These are phyloP conservation scores for Erpobdella octoculata DNA, from an alignment of 2,888 invertebrate genomes.

Conservation along the genomic window DNA sequence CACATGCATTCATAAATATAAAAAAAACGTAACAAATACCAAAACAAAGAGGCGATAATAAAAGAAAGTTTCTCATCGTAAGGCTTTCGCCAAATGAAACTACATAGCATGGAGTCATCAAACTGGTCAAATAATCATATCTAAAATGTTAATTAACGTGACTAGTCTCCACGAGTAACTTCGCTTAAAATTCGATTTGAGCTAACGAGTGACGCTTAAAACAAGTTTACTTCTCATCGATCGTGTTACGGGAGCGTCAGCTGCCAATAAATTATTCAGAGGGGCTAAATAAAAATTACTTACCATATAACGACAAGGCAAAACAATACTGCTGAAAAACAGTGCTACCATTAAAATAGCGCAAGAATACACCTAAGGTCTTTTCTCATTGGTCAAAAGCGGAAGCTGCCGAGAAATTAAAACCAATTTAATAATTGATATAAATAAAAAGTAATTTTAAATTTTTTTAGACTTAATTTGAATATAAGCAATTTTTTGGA, in stretches of 20 bases:
- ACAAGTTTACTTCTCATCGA: background rate
- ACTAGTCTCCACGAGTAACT: background rate
- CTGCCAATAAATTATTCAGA: constrained; percentile 10
- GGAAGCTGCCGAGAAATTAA: background rate
- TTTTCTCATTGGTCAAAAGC: constrained; percentile 1
- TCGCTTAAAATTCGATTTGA: background rate
- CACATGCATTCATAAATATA: too few species aligned
- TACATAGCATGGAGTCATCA: too few species aligned
- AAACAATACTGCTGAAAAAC: background rate
- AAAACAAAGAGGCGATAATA: constrained; percentile 3
- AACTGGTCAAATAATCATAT: too few species aligned
- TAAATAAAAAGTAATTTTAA: too few species aligned
- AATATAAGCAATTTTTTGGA: background rate
- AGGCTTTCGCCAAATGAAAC: too few species aligned
- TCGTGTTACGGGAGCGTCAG: background rate
- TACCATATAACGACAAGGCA: background rate
- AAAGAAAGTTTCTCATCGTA: too few species aligned
- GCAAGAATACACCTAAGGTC: constrained; percentile 4
- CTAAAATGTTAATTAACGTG: constrained; percentile 12
- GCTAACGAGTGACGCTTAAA: background rate
- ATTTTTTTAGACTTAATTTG: background rate
- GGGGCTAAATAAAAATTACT: constrained; percentile 13
- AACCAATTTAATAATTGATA: background rate
- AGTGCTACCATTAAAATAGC: constrained; percentile 12
- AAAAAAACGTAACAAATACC: too few species aligned